Percentiles rank a stretch among this genome's conserved stretches.
phyloP scores from a whole-genome alignment of 2,113 vertebrate genomes.

The Erpornis zantholeuca region DNA sequence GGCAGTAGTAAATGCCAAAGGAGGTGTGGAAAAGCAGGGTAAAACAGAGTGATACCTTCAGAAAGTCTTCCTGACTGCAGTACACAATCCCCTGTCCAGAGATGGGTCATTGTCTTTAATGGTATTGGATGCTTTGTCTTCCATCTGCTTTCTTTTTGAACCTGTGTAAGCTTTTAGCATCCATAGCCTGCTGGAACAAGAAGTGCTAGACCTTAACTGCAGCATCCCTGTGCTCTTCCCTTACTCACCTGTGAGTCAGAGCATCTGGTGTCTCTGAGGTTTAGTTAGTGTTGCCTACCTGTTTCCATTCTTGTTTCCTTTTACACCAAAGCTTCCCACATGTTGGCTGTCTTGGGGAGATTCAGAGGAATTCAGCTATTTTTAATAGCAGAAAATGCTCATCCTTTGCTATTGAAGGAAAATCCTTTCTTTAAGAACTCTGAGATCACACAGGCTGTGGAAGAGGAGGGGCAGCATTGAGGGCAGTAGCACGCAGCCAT shows the following conservation, averaged over 20 bases:
- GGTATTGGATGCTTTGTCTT: background rate
- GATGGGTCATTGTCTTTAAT: background rate
- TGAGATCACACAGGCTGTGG: background rate
- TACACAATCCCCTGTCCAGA: background rate
- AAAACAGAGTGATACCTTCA: rapidly evolving
- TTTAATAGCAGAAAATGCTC: background rate
- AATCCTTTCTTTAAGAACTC: background rate
- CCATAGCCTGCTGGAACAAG: background rate
- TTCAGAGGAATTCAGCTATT: background rate
- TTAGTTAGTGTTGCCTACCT: background rate
- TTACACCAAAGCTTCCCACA: background rate
- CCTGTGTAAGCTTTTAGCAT: background rate
- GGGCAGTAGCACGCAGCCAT: background rate
- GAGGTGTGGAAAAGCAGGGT: background rate
- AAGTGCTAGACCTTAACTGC: background rate
- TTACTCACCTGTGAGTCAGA: background rate
- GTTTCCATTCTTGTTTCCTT: background rate
- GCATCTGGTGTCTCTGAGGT: background rate
- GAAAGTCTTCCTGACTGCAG: background rate
- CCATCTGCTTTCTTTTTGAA: background rate
- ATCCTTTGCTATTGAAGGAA: background rate
- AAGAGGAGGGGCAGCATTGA: background rate
- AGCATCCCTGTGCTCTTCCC: background rate
- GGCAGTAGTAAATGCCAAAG: background rate
- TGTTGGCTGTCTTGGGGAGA: background rate